These are phyloP conservation scores for Lithophane socia DNA, from an alignment of 2,888 invertebrate genomes.

Conservation along the genomic window DNA sequence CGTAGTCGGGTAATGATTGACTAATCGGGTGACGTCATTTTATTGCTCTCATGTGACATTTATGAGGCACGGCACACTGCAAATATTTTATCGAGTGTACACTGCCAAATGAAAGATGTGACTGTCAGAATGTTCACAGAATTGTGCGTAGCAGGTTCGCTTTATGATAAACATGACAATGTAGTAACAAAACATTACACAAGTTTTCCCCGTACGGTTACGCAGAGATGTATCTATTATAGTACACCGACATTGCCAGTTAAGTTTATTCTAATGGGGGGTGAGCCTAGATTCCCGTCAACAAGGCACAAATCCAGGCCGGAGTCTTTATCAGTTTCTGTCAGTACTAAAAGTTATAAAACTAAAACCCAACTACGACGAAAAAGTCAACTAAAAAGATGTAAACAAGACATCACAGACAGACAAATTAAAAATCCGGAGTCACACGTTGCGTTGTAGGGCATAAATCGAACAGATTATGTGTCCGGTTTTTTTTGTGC, in stretches of 20 bases:
- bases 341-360: too few species aligned
- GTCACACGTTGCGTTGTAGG: too few species aligned
- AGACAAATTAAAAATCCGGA: too few species aligned
- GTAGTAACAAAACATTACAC: neutral
- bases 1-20: too few species aligned
- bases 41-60: conserved; percentile 59
- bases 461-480: too few species aligned
- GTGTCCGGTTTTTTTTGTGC: too few species aligned
- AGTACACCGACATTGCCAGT: neutral
- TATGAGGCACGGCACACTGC: conserved; percentile 16
- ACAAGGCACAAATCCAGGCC: neutral
- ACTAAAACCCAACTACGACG: too few species aligned
- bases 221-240: too few species aligned
- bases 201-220: neutral
- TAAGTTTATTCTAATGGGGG: neutral
- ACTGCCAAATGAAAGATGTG: conserved; percentile 45
- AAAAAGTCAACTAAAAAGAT: too few species aligned
- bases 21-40: conserved; percentile 51
- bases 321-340: neutral
- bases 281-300: neutral
- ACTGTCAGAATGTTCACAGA: conserved; percentile 11
- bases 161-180: conserved; percentile 5
- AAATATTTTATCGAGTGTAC: conserved; percentile 57
- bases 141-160: conserved; percentile 37
- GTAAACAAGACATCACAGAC: too few species aligned